phyloP scores from a whole-genome alignment of 2,113 vertebrate species.

The Macaca mulatta region DNA sequence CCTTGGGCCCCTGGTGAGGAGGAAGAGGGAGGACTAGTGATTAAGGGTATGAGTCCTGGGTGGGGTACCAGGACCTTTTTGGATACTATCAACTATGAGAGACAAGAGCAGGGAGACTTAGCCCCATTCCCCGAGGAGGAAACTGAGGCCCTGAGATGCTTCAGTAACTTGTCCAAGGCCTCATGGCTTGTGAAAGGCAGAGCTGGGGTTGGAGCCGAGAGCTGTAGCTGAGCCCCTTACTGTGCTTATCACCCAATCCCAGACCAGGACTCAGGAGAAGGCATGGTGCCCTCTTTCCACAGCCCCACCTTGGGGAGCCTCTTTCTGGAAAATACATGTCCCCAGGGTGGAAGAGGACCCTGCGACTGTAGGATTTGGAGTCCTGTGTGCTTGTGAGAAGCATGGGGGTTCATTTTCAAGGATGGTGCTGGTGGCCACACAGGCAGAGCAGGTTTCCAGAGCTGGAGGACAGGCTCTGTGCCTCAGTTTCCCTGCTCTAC shows the following conservation, averaged over 20 bases:
- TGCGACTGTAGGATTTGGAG: background rate
- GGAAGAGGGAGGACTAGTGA: background rate
- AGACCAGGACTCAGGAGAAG: background rate
- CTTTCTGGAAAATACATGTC: background rate
- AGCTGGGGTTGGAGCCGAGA: background rate
- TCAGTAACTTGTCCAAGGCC: background rate
- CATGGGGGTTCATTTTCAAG: fast-evolving
- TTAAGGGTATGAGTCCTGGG: background rate
- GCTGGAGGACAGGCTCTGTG: background rate
- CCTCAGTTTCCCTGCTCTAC: slow-evolving; percentile 28
- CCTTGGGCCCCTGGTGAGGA: background rate
- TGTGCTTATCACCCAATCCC: fast-evolving
- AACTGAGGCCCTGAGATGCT: background rate
- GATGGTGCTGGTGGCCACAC: background rate
- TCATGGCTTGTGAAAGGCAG: background rate
- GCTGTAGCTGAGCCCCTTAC: background rate
- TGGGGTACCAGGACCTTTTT: fast-evolving
- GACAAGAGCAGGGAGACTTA: background rate
- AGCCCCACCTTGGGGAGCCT: background rate
- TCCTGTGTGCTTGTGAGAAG: background rate
- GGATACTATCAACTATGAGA: background rate
- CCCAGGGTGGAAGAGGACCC: background rate
- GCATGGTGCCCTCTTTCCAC: background rate
- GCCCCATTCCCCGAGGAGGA: background rate
- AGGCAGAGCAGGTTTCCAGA: background rate